Conservation (phyloP, 2,797 vertebrate genomes). For the Pygocentrus nattereri region DNA sequence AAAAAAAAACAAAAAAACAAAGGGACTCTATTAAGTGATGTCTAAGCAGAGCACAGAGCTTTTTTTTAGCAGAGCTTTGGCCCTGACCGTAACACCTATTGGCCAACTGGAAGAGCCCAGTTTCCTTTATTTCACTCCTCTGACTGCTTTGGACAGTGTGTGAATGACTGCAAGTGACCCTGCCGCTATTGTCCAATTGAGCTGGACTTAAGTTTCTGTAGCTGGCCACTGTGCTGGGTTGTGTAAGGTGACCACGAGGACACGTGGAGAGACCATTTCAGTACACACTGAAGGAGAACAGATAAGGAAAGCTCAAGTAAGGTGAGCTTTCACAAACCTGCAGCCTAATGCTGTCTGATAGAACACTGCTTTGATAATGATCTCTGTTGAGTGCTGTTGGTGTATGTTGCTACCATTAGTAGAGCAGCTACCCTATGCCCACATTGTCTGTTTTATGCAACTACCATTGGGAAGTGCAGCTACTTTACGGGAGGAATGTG, state of each 20-base stretch:
- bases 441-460: neutral
- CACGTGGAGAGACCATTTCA: neutral
- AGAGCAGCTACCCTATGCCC: neutral
- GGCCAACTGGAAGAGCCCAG: neutral
- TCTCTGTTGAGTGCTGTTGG: too few species aligned
- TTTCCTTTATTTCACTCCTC: neutral
- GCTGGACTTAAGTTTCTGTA: neutral
- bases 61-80: neutral
- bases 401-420: too few species aligned
- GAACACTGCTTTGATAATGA: neutral
- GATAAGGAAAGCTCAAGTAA: neutral
- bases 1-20: neutral
- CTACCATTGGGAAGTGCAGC: neutral
- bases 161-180: neutral
- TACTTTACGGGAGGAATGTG: too few species aligned
- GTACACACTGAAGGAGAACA: neutral
- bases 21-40: neutral
- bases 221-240: neutral
- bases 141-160: neutral
- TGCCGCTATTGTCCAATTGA: too few species aligned
- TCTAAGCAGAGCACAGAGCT: neutral
- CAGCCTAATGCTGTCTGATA: too few species aligned
- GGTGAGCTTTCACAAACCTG: neutral
- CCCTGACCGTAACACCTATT: neutral
- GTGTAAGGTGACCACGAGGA: neutral